Percentiles rank a stretch among this genome's conserved stretches.
These are phyloP conservation scores for Tapera naevia DNA, from an alignment of 2,797 vertebrate species.

Conservation along the genomic window DNA sequence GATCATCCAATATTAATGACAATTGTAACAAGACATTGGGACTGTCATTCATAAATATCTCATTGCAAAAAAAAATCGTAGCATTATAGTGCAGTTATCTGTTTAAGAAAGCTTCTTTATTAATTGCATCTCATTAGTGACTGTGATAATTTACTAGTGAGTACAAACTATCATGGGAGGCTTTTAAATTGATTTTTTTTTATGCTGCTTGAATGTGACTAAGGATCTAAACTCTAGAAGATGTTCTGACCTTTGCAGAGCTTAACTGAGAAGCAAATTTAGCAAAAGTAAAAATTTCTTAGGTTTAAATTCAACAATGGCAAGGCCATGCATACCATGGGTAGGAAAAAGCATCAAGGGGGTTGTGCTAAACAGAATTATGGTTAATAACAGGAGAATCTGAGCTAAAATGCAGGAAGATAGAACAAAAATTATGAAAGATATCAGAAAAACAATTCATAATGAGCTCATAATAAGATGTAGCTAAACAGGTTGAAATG, in stretches of 20 bases:
- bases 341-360: neutral
- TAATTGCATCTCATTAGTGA: neutral
- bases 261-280: neutral
- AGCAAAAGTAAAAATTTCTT: neutral
- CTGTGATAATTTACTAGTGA: neutral
- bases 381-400: neutral
- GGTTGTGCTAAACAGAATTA: neutral
- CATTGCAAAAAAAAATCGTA: neutral
- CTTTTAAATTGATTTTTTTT: neutral
- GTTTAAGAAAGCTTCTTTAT: neutral
- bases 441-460: neutral
- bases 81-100: neutral
- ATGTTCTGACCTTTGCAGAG: neutral
- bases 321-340: accelerated
- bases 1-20: neutral
- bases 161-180: neutral
- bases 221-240: neutral
- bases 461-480: neutral
- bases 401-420: neutral
- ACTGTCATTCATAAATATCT: neutral
- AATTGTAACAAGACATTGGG: neutral
- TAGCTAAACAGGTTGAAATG: neutral
- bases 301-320: neutral
- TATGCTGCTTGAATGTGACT: neutral
- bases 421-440: neutral